Conservation (phyloP, 2,888 invertebrate species). For the Leucozona laternaria region DNA sequence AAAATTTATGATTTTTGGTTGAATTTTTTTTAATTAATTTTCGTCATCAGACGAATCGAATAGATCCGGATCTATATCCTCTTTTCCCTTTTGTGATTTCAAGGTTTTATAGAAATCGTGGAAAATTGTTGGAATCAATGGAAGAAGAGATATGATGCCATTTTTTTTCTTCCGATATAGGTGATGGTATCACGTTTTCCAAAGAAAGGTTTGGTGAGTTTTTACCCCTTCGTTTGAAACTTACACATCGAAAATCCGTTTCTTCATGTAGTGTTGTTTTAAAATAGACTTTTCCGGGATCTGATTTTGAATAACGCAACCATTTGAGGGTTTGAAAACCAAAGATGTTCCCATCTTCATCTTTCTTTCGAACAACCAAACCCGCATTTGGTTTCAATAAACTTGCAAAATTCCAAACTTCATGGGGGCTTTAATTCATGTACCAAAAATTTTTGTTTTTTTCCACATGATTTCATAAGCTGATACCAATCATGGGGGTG, state of each 20-base stretch:
- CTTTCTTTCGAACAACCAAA: not conserved
- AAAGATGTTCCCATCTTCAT: not conserved
- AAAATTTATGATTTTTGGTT: too few species aligned
- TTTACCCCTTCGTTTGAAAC: not conserved
- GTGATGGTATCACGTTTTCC: not conserved
- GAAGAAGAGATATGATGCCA: not conserved
- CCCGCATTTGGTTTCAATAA: not conserved
- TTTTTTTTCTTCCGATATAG: conserved; percentile 6
- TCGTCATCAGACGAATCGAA: too few species aligned
- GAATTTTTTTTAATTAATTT: not conserved
- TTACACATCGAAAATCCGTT: conserved; percentile 9
- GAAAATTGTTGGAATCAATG: conserved; percentile 1
- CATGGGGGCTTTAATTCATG: not conserved
- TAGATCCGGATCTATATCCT: not conserved
- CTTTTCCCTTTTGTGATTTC: not conserved
- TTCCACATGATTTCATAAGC: conserved; percentile 11
- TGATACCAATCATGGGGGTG: not conserved
- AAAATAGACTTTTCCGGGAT: not conserved
- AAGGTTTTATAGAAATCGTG: conserved; percentile 9
- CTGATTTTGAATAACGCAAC: not conserved
- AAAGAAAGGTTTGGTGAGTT: not conserved
- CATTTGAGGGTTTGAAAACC: not conserved
- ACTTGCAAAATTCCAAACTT: conserved; percentile 4
- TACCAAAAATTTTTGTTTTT: not conserved
- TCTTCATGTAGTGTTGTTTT: conserved; percentile 7